phyloP scores from a whole-genome alignment of 2,113 vertebrate genomes.

The Microcebus tavaratra region DNA sequence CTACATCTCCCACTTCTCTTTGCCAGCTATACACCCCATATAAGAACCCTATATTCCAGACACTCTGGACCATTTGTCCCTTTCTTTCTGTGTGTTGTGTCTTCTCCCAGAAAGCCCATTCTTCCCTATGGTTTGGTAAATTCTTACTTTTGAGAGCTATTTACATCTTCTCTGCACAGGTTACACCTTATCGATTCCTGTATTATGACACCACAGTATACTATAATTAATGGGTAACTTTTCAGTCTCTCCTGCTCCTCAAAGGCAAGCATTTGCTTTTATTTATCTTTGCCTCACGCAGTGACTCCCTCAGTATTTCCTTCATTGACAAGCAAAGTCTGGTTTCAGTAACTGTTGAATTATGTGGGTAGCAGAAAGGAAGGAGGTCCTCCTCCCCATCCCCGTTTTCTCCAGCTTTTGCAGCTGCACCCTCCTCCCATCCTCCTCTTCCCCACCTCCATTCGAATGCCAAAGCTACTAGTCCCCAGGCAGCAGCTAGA shows the following conservation, averaged over 20 bases:
- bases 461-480: conserved; percentile 6
- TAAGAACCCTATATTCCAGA: background rate
- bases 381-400: background rate
- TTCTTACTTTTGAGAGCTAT: conserved; percentile 5
- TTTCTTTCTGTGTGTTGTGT: background rate
- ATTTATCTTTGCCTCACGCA: background rate
- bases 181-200: background rate
- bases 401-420: background rate
- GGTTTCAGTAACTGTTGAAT: background rate
- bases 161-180: conserved; percentile 1
- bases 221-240: background rate
- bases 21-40: background rate
- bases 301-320: background rate
- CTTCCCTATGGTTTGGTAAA: background rate
- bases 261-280: conserved; percentile 20
- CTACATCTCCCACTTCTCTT: background rate
- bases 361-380: background rate
- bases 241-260: conserved; percentile 15
- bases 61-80: background rate
- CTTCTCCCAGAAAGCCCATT: background rate
- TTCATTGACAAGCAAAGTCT: background rate
- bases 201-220: background rate
- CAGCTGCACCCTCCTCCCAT: background rate
- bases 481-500: background rate
- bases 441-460: background rate